Percentiles rank a stretch among this genome's conserved stretches.
These are phyloP conservation scores for Oligia latruncula DNA, from an alignment of 2,888 invertebrate species.

Conservation along the genomic window DNA sequence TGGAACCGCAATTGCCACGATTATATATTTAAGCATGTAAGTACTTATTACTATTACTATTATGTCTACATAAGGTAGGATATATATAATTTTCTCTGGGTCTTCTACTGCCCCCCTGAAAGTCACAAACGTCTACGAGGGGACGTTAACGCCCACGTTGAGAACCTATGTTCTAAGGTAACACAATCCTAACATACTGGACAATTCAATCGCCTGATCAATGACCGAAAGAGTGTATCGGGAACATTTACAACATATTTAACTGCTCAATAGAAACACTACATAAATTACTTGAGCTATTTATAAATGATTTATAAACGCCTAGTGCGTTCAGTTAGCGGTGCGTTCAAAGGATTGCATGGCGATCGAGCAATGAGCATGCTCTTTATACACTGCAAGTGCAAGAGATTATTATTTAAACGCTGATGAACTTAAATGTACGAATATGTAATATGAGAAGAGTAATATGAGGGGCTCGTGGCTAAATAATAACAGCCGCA, in stretches of 20 bases:
- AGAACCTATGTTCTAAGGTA: background rate
- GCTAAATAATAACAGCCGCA: background rate
- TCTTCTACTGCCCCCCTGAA: background rate
- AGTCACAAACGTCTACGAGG: background rate
- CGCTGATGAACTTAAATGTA: conserved; percentile 55
- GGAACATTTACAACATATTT: conserved; percentile 35
- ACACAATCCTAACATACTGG: background rate
- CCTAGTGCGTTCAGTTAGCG: conserved; percentile 66
- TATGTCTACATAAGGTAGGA: background rate
- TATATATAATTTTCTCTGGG: background rate
- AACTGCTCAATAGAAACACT: conserved; percentile 44
- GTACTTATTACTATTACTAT: too few species aligned
- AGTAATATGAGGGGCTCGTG: conserved; percentile 4
- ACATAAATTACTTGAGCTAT: conserved; percentile 55
- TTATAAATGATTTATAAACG: conserved; percentile 47
- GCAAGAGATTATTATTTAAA: conserved; percentile 56
- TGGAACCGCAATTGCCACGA: background rate
- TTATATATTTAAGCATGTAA: too few species aligned
- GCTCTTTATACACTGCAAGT: conserved; percentile 57
- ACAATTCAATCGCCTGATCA: conserved; percentile 34
- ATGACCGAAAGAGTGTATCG: conserved; percentile 13
- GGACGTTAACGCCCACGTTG: background rate
- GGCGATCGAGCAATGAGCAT: conserved; percentile 44
- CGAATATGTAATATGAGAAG: conserved; percentile 40
- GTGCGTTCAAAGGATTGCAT: conserved; percentile 70